A percentile compares a stretch with the other conserved stretches of the same genome.
Conservation (phyloP, 2,113 vertebrate genomes). For the Quiscalus mexicanus region DNA sequence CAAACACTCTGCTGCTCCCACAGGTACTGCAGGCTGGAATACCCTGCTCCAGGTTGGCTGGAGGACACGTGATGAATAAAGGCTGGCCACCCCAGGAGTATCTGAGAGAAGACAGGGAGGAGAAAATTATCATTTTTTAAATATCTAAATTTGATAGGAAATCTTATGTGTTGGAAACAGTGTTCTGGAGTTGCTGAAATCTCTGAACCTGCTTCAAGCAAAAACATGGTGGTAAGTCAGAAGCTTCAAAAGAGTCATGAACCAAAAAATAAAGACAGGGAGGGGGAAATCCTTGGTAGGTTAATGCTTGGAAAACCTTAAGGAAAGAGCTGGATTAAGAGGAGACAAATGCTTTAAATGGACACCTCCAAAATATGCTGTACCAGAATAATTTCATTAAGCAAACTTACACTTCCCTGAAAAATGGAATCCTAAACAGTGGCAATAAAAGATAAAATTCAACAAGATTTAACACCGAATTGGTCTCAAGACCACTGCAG, state of each 20-base stretch:
- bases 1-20: slow-evolving; percentile 78
- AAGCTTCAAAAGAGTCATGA: neutral
- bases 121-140: neutral
- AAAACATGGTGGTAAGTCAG: neutral
- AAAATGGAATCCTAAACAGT: neutral
- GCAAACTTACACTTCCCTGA: neutral
- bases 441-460: neutral
- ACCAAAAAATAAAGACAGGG: neutral
- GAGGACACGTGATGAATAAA: slow-evolving; percentile 74
- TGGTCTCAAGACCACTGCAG: neutral
- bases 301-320: neutral
- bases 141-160: neutral
- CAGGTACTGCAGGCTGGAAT: slow-evolving; percentile 76
- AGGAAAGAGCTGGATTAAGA: neutral
- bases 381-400: neutral
- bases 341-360: neutral
- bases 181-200: neutral
- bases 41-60: neutral
- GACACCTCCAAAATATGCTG: neutral
- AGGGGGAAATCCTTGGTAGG: neutral
- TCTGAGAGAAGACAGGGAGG: slow-evolving; percentile 38
- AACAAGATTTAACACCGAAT: neutral
- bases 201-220: neutral
- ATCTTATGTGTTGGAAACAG: neutral
- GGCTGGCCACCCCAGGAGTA: slow-evolving; percentile 84